Conservation (phyloP, 2,888 invertebrate genomes). For the Schizaphis graminum region DNA sequence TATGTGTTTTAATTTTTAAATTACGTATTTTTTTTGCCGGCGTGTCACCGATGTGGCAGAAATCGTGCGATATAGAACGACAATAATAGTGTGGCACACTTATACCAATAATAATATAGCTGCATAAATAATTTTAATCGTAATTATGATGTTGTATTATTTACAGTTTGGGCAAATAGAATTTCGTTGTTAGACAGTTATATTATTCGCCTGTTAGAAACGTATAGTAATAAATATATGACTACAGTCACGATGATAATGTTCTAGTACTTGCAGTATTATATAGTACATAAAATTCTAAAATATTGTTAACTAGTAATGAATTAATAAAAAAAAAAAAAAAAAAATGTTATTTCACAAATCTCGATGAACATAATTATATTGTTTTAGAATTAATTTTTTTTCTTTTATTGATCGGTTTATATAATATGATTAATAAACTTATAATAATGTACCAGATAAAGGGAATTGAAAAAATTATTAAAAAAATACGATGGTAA, state of each 20-base stretch:
- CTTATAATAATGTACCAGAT: not conserved
- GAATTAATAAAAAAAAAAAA: no score
- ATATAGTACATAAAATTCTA: not conserved
- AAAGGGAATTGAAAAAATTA: conserved; percentile 7
- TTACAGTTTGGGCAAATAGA: not conserved
- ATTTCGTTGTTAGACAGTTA: not conserved
- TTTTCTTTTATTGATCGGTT: not conserved
- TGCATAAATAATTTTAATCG: not conserved
- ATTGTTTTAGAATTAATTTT: not conserved
- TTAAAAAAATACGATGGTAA: conserved; percentile 10
- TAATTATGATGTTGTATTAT: not conserved
- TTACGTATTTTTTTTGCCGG: not conserved
- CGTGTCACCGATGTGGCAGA: not conserved
- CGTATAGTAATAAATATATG: not conserved
- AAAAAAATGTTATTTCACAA: not conserved
- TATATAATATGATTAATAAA: conserved; percentile 19
- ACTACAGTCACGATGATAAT: not conserved
- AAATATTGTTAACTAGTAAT: not conserved
- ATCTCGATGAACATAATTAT: not conserved
- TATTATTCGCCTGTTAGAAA: not conserved
- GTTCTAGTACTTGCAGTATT: not conserved
- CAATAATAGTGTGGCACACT: not conserved
- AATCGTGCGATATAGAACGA: not conserved
- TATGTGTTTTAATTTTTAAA: not conserved
- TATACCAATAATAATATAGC: not conserved